Evolutionary conservation across 2,113 vertebrate species (phyloP).

Genomic region (Cyprinodon brontotheroides): DNA sequence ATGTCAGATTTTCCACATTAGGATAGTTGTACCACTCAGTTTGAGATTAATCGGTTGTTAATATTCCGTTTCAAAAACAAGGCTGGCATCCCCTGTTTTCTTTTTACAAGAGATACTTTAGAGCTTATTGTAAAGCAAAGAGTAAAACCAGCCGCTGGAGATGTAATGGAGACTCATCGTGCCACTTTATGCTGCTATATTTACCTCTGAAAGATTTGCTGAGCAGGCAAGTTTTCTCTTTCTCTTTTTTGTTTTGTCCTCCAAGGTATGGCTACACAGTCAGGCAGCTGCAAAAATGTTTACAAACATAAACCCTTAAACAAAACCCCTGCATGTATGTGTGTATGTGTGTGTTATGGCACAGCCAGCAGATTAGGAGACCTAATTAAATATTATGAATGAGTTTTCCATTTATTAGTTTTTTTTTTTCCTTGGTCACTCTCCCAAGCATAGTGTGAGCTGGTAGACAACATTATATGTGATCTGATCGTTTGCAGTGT

Average conservation of each 20-base stretch:
- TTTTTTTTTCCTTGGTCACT: too few relatives aligned
- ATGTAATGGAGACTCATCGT: constrained; percentile 15
- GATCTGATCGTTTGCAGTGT: too few relatives aligned
- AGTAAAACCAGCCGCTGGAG: constrained; percentile 36
- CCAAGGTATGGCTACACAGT: constrained; percentile 3
- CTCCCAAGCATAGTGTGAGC: too few relatives aligned
- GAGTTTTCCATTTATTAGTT: too few relatives aligned
- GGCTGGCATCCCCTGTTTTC: constrained; percentile 21
- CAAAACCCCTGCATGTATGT: not conserved
- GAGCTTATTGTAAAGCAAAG: constrained; percentile 22
- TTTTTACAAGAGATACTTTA: constrained; percentile 23
- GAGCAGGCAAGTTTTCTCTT: constrained; percentile 27
- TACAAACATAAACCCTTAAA: not conserved
- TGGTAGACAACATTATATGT: too few relatives aligned
- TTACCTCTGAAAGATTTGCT: constrained; percentile 45
- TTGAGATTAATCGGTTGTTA: constrained; percentile 25
- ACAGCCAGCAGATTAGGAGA: not conserved
- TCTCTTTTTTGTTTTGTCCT: not conserved
- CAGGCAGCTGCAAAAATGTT: constrained; percentile 20
- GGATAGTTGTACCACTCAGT: constrained; percentile 24
- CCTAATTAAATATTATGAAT: too few relatives aligned
- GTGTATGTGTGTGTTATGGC: not conserved
- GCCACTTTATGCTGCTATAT: constrained; percentile 39
- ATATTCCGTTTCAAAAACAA: constrained; percentile 31
- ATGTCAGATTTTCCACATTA: not conserved